Conservation (phyloP, 1,140 invertebrate genomes). For the Dufourea novaeangliae region DNA sequence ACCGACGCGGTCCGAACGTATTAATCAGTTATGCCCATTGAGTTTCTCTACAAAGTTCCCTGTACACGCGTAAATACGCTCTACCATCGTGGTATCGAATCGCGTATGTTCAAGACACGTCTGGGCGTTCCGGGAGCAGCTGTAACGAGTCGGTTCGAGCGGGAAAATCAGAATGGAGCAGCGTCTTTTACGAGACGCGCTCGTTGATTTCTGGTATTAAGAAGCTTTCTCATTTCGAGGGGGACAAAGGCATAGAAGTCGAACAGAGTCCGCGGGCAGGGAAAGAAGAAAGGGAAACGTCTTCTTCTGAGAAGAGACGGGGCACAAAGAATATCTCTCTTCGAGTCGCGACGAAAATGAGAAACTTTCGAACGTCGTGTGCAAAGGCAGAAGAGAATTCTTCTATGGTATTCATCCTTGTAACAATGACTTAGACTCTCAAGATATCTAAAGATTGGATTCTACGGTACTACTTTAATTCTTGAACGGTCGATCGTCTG, state of each 20-base stretch:
- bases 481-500: neutral
- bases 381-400: neutral
- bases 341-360: slow-evolving; percentile 16
- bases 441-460: slow-evolving; percentile 2
- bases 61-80: neutral
- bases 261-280: neutral
- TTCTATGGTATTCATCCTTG: neutral
- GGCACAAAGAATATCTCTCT: slow-evolving; percentile 5
- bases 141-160: neutral
- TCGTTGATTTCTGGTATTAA: slow-evolving; percentile 36
- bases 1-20: slow-evolving; percentile 1
- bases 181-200: slow-evolving; percentile 12
- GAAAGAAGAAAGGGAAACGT: slow-evolving; percentile 8
- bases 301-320: slow-evolving; percentile 12
- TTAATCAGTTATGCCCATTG: slow-evolving; percentile 54
- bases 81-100: neutral
- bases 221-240: slow-evolving; percentile 40
- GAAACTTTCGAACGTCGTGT: neutral
- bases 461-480: neutral
- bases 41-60: neutral
- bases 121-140: no score
- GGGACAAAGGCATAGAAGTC: slow-evolving; percentile 18
- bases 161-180: neutral
- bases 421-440: neutral
- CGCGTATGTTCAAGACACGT: neutral